Base-by-base conservation (phyloP, 2,888 invertebrate genomes). In the Drosophila niveifrons region DNA sequence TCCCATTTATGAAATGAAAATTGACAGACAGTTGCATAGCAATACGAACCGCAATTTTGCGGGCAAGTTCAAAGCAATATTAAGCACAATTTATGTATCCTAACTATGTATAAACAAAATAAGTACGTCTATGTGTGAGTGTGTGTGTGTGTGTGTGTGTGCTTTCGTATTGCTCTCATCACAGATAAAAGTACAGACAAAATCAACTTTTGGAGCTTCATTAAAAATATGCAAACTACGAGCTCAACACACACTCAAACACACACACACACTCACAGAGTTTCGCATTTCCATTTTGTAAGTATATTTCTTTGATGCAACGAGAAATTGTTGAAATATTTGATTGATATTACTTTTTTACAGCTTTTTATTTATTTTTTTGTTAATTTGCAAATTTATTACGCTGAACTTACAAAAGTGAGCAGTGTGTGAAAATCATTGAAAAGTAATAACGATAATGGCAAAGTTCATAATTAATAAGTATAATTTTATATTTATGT, bases 1-100 rank as follows among this genome's bases (percentile, higher is more conserved):
- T 75, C 71, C 44, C 74, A 75, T 83, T 82, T 79, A 76, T 74
- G 67, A 78, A 84, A 84, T 78, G 74, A 70, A 70, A 67, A 69
- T 68, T 72, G 72, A 75, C 75, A 62, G 68, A 75, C 68, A 61
- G 56, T 58, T 52, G 62, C 72, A 62, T 55, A 57, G 43, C 57
- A 41, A 51, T 41, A 18, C 13, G 41, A 64, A 64, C 50, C 51
- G 55, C 63, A 64, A 70, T 72, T 72, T 72, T 59, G 47, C 59
- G 34, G 55, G 59, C 56, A 72, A 76, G 62, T 76, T 75, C 53
- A 55, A 73, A 65, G 61, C 68, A 55, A 67, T 72, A 58, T 67
- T 57, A 72, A 72, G 73, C 57, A 47, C 77, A 75, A 64, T 77
- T 77, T 75, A 75, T 77, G 50, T 61, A 72, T 50, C n/a, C 51